Percentiles rank a stretch among this genome's conserved stretches.
Evolutionary conservation across 1,140 invertebrate genomes (phyloP).

Genomic region (Anastatus disparis): DNA sequence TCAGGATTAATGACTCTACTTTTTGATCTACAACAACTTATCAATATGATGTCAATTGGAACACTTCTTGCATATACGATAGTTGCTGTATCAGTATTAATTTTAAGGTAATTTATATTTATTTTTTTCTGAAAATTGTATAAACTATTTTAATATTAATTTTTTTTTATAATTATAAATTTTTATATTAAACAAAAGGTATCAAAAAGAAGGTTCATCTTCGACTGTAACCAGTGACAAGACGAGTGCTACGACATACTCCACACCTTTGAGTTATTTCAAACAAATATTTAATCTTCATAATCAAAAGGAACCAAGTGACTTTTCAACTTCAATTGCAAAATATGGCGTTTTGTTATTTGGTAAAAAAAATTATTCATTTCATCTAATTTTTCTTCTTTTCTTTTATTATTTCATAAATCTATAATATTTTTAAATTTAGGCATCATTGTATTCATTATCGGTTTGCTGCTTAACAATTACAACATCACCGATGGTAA

Average conservation of each 20-base stretch:
- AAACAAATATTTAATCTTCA: conserved; percentile 71
- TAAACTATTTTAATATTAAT: background rate
- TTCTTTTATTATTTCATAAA: background rate
- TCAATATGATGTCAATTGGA: conserved; percentile 96
- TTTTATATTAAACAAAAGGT: conserved; percentile 43
- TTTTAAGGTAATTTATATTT: conserved; percentile 74
- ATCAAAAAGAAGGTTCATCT: conserved; percentile 46
- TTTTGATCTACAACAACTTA: conserved; percentile 88
- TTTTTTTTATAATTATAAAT: background rate
- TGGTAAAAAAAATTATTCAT: conserved; percentile 55
- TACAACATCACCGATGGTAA: conserved; percentile 8
- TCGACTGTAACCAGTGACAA: conserved; percentile 6
- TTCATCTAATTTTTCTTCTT: background rate
- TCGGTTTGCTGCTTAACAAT: conserved; percentile 31
- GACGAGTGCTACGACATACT: conserved; percentile 9
- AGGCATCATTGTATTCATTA: conserved; percentile 54
- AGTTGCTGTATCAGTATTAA: conserved; percentile 87
- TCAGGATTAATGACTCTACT: conserved; percentile 84
- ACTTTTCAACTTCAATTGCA: conserved; percentile 70
- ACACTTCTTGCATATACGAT: conserved; percentile 93
- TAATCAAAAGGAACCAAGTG: conserved; percentile 68
- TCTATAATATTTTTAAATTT: conserved; percentile 36
- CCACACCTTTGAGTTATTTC: conserved; percentile 50
- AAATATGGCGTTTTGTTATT: conserved; percentile 70
- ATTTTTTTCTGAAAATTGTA: background rate